Percentiles rank a stretch among this genome's conserved stretches.
phyloP scores from a whole-genome alignment of 2,113 vertebrate genomes.

The Rhinichthys klamathensis region DNA sequence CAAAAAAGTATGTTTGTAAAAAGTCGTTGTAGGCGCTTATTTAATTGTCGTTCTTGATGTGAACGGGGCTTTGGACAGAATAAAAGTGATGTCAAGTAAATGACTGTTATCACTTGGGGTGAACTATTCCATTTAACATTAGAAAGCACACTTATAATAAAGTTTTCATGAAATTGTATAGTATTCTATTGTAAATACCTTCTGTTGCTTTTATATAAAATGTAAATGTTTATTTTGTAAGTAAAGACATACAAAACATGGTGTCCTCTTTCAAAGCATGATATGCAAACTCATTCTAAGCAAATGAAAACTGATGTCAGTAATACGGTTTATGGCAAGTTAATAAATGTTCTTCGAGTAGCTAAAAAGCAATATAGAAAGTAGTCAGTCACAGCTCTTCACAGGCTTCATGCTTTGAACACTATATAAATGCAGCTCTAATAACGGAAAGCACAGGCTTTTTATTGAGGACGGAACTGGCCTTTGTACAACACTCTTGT shows the following conservation, averaged over 20 bases:
- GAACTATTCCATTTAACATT: not conserved
- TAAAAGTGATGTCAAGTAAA: not conserved
- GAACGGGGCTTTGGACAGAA: not conserved
- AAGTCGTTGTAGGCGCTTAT: too few species aligned
- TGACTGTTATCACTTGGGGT: not conserved
- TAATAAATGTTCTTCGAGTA: not conserved
- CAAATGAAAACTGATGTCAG: conserved; percentile 16
- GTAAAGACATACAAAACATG: conserved; percentile 57
- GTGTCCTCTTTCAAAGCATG: conserved; percentile 10
- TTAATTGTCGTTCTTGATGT: too few species aligned
- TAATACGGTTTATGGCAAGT: not conserved
- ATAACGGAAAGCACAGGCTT: not conserved
- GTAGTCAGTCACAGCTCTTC: conserved; percentile 7
- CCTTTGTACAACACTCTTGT: conserved; percentile 24
- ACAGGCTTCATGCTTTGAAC: conserved; percentile 29
- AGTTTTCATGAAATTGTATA: not conserved
- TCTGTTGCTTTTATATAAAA: conserved; percentile 49
- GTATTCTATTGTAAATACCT: conserved; percentile 23
- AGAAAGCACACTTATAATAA: not conserved
- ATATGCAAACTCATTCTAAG: conserved; percentile 32
- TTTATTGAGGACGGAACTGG: conserved; percentile 52
- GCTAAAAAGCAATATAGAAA: not conserved
- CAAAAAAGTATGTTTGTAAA: too few species aligned
- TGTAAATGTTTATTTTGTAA: conserved; percentile 62
- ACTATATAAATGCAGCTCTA: conserved; percentile 26